phyloP scores from a whole-genome alignment of 2,797 vertebrate genomes.

The Spinus pinus region DNA sequence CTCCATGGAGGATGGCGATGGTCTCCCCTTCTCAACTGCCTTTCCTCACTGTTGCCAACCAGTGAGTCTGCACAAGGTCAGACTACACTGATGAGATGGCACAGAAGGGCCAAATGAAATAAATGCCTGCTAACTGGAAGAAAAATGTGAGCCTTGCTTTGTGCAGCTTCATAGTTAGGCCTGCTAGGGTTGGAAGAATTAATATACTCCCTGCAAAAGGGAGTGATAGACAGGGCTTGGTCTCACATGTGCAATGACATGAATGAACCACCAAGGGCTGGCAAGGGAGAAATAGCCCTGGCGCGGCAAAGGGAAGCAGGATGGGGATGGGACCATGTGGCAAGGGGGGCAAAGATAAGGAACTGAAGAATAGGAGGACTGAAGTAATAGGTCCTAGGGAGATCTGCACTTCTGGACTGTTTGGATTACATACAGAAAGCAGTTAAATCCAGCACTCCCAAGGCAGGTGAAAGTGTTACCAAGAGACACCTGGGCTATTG shows the following conservation, averaged over 20 bases:
- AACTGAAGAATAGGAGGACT: not conserved
- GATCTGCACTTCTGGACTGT: not conserved
- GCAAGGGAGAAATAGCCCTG: fast-evolving
- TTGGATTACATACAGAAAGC: not conserved
- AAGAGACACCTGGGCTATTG: not conserved
- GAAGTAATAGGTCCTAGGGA: not conserved
- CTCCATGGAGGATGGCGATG: fast-evolving
- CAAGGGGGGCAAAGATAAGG: not conserved
- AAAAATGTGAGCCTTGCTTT: not conserved
- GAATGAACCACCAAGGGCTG: not conserved
- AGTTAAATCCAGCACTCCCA: not conserved
- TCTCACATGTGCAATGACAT: not conserved
- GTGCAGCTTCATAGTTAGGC: not conserved
- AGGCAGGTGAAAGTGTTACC: not conserved
- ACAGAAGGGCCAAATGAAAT: not conserved
- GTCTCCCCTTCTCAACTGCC: not conserved
- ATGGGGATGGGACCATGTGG: fast-evolving
- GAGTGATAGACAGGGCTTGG: fast-evolving
- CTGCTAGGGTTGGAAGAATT: not conserved
- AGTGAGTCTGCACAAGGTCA: not conserved
- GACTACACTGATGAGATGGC: not conserved
- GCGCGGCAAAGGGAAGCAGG: fast-evolving
- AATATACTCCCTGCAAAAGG: not conserved
- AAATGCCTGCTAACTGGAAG: not conserved
- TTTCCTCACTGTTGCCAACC: not conserved